phyloP scores from a whole-genome alignment of 2,113 vertebrate genomes.

The Platysternon megacephalum region DNA sequence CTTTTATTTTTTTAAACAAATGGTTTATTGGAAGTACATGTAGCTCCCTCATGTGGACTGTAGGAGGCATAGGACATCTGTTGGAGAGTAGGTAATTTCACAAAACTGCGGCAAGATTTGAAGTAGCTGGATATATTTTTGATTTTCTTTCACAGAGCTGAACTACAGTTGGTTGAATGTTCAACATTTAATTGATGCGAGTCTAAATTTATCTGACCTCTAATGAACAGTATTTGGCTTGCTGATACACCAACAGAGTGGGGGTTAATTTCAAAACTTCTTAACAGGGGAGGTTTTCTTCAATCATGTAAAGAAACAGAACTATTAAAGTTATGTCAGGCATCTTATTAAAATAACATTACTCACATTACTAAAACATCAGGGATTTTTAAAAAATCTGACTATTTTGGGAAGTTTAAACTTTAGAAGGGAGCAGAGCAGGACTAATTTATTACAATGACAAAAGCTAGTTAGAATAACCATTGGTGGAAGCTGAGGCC shows the following conservation, averaged over 20 bases:
- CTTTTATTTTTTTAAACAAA: neutral
- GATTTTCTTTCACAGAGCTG: slow-evolving; percentile 4
- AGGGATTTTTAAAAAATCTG: neutral
- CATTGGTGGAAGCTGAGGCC: neutral
- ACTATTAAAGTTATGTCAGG: neutral
- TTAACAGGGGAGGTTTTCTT: neutral
- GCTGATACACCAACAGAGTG: neutral
- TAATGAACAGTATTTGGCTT: neutral
- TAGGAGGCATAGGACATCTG: slow-evolving; percentile 60
- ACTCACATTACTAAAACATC: neutral
- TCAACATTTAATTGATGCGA: neutral
- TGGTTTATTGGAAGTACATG: neutral
- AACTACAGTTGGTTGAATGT: neutral
- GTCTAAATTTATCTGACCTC: neutral
- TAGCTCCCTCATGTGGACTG: slow-evolving; percentile 7
- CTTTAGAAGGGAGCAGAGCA: neutral
- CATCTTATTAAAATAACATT: neutral
- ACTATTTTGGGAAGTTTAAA: neutral
- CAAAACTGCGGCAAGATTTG: neutral
- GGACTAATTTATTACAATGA: neutral
- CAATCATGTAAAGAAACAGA: neutral
- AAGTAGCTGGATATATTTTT: neutral
- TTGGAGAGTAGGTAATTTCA: neutral
- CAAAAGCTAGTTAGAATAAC: neutral
- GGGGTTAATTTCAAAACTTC: neutral